These are phyloP conservation scores for Sturnira hondurensis DNA, from an alignment of 2,113 vertebrate species.

Conservation along the genomic window DNA sequence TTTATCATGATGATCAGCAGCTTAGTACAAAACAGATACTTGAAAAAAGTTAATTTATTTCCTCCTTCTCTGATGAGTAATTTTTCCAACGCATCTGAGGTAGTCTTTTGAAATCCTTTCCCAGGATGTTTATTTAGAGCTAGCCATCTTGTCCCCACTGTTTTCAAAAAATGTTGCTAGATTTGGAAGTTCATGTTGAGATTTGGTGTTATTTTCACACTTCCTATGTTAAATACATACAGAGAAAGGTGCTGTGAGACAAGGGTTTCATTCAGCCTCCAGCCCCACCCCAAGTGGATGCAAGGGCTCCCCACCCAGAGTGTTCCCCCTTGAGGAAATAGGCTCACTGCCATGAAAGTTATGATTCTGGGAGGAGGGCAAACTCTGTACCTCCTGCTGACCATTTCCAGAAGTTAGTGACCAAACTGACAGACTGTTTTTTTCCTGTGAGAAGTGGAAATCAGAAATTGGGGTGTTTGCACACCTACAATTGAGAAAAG, in stretches of 20 bases:
- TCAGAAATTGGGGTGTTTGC: background rate
- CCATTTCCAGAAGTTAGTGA: background rate
- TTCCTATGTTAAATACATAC: background rate
- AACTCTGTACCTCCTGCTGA: background rate
- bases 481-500: background rate
- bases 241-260: background rate
- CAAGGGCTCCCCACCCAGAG: background rate
- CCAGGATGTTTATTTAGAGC: background rate
- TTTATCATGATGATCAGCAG: background rate
- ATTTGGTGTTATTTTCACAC: background rate
- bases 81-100: background rate
- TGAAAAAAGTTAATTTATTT: background rate
- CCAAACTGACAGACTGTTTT: background rate
- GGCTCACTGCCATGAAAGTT: background rate
- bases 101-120: background rate
- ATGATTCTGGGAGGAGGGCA: background rate
- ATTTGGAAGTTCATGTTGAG: background rate
- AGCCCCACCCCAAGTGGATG: background rate
- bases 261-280: background rate
- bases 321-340: background rate
- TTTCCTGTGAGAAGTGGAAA: background rate
- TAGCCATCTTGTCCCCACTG: background rate
- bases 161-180: background rate
- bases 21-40: background rate
- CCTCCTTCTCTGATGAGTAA: background rate